Percentiles rank a stretch among this genome's conserved stretches.
These are phyloP conservation scores for Belonocnema kinseyi DNA, from an alignment of 1,140 invertebrate genomes.

Conservation along the genomic window DNA sequence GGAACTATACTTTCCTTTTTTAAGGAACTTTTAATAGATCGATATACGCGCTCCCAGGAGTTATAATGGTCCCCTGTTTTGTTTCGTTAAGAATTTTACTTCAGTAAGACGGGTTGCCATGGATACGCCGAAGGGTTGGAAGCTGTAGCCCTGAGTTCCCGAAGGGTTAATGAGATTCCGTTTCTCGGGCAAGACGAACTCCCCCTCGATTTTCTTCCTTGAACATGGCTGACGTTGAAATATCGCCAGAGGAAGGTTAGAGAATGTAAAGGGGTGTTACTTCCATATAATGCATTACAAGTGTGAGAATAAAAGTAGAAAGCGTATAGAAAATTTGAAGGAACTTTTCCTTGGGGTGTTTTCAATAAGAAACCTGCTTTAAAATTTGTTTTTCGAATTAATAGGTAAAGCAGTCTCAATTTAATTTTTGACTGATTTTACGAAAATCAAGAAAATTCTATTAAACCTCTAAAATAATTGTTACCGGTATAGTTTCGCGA, in stretches of 20 bases:
- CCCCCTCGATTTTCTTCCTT: slow-evolving; percentile 42
- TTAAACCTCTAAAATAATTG: no score
- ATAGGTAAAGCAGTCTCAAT: no score
- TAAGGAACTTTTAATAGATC: no score
- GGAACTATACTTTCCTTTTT: no score
- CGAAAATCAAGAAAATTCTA: no score
- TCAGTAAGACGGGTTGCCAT: slow-evolving; percentile 53
- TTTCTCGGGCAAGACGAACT: slow-evolving; percentile 48
- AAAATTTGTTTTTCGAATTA: not conserved
- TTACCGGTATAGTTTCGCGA: no score
- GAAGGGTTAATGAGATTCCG: slow-evolving; percentile 62
- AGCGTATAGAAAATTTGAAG: not conserved
- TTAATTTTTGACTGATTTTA: no score
- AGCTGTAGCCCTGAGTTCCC: slow-evolving; percentile 45
- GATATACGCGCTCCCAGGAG: no score
- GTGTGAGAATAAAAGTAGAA: slow-evolving; percentile 18
- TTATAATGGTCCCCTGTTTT: slow-evolving; percentile 37
- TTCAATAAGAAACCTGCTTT: not conserved
- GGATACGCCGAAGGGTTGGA: slow-evolving; percentile 58
- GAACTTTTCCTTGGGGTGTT: not conserved
- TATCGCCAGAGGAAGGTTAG: not conserved
- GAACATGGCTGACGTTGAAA: slow-evolving; percentile 44
- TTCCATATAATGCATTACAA: slow-evolving; percentile 18
- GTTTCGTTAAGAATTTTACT: slow-evolving; percentile 52
- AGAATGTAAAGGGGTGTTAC: not conserved